phyloP scores from a whole-genome alignment of 2,888 invertebrate species.

The Synergus umbraculus region DNA sequence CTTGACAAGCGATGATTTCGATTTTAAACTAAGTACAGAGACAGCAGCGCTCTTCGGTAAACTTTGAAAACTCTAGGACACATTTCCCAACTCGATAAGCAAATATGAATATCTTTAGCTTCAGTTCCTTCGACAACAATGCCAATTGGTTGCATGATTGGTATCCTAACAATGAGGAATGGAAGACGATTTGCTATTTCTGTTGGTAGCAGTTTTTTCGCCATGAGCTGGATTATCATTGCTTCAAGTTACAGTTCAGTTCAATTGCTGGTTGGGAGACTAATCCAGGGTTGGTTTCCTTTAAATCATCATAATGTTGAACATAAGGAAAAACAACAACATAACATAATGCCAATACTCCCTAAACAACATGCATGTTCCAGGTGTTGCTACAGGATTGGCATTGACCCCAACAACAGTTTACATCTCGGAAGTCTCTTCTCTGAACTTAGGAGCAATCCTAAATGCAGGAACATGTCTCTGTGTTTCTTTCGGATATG shows the following conservation, averaged over 20 bases:
- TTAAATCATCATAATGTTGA: too few relatives aligned
- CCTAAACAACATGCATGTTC: neutral
- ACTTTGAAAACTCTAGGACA: too few relatives aligned
- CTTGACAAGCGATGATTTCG: too few relatives aligned
- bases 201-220: neutral
- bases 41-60: too few relatives aligned
- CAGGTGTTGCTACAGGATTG: conserved; percentile 77
- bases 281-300: neutral
- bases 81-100: too few relatives aligned
- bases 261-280: neutral
- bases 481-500: neutral
- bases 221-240: neutral
- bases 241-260: neutral
- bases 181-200: neutral
- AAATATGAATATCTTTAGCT: neutral
- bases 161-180: neutral
- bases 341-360: too few relatives aligned
- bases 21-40: too few relatives aligned
- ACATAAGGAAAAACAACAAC: neutral
- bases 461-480: conserved; percentile 77
- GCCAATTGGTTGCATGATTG: neutral
- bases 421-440: conserved; percentile 78
- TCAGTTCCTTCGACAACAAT: neutral
- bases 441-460: conserved; percentile 74
- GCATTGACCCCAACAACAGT: conserved; percentile 78